These are phyloP conservation scores for Ennomos fuscantarius DNA, from an alignment of 2,888 invertebrate species.

Conservation along the genomic window DNA sequence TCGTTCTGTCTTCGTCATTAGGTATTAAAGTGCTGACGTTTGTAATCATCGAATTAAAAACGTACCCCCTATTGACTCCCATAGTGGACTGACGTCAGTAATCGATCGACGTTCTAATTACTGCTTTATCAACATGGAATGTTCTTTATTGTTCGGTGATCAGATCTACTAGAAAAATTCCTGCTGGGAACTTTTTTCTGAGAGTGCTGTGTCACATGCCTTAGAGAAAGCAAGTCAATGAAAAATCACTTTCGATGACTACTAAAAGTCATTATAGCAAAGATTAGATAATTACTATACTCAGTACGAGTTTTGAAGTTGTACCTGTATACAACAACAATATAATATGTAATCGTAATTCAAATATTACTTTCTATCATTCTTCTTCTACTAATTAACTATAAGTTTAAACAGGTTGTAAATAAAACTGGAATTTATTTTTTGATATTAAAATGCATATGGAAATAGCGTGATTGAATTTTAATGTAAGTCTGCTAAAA, in stretches of 20 bases:
- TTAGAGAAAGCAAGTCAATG: no score
- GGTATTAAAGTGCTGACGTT: slow-evolving; percentile 7
- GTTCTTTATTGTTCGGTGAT: slow-evolving; percentile 40
- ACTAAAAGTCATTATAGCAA: background rate
- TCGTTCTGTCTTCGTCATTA: slow-evolving; percentile 1
- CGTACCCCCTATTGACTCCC: slow-evolving; percentile 61
- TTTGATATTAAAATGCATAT: no score
- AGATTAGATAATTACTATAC: background rate
- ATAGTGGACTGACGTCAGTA: slow-evolving; percentile 71
- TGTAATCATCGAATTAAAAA: slow-evolving; percentile 47
- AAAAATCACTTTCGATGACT: no score
- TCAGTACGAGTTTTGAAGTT: no score
- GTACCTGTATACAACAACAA: no score
- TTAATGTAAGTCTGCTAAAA: no score
- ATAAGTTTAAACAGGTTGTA: no score
- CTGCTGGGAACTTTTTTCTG: slow-evolving; percentile 8
- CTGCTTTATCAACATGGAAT: slow-evolving; percentile 57
- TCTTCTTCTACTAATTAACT: no score
- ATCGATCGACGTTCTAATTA: slow-evolving; percentile 52
- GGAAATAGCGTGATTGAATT: no score
- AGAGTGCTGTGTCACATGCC: background rate
- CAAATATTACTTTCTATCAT: no score
- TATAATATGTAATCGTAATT: no score
- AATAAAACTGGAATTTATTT: no score
- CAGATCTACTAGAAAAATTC: slow-evolving; percentile 5